A percentile compares a stretch with the other conserved stretches of the same genome.
These are phyloP conservation scores for Polypterus senegalus DNA, from an alignment of 2,113 vertebrate genomes.

Conservation along the genomic window DNA sequence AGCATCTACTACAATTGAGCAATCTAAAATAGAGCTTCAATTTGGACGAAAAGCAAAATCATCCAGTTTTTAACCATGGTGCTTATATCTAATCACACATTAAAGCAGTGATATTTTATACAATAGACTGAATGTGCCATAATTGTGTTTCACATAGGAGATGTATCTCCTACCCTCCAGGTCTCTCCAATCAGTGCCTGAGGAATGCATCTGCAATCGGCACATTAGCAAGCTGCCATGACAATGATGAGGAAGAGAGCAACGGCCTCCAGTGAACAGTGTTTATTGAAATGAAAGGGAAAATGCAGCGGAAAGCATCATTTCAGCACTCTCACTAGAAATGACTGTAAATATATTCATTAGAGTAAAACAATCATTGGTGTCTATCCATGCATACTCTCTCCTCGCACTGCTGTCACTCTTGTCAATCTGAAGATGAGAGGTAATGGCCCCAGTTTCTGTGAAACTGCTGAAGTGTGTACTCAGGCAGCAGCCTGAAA, in stretches of 20 bases:
- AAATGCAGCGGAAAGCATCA: conserved; percentile 14
- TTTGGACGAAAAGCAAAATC: too few relatives aligned
- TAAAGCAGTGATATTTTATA: too few relatives aligned
- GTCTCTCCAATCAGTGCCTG: not conserved
- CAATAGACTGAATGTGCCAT: too few relatives aligned
- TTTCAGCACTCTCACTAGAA: conserved; percentile 21
- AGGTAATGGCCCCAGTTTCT: conserved; percentile 54
- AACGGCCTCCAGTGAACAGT: conserved; percentile 8
- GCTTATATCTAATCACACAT: too few relatives aligned
- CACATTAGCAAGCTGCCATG: not conserved
- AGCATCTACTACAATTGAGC: too few relatives aligned
- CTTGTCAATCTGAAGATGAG: conserved; percentile 49
- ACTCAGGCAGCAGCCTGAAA: conserved; percentile 50
- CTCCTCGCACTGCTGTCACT: conserved; percentile 30
- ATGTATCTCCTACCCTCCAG: not conserved
- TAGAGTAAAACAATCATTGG: conserved; percentile 47
- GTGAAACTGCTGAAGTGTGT: conserved; percentile 52
- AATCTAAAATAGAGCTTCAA: too few relatives aligned
- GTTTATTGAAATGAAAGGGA: conserved; percentile 15
- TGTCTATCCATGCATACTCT: conserved; percentile 42
- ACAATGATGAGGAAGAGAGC: not conserved
- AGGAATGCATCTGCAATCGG: conserved; percentile 1
- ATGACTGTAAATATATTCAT: conserved; percentile 48
- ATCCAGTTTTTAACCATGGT: too few relatives aligned
- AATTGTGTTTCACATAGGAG: too few relatives aligned